Evolutionary conservation across 2,113 vertebrate species (phyloP).

Genomic region (Atherinomorus stipes): DNA sequence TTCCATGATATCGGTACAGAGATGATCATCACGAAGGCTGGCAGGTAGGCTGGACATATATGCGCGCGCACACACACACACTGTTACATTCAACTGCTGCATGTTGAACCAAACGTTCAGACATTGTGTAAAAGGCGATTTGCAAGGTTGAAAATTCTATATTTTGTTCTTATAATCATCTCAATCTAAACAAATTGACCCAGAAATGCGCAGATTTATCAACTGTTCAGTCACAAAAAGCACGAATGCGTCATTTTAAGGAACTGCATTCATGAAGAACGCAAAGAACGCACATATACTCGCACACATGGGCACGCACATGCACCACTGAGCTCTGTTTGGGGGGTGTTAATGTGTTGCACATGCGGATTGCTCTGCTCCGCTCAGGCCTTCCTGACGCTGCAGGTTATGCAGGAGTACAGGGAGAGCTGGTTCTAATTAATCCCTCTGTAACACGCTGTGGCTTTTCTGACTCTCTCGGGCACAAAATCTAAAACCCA

Average conservation of each 20-base stretch:
- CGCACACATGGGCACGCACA: neutral
- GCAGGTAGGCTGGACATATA: slow-evolving; percentile 85
- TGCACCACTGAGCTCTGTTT: slow-evolving; percentile 38
- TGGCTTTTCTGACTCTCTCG: slow-evolving; percentile 49
- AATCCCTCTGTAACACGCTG: slow-evolving; percentile 54
- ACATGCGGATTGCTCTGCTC: slow-evolving; percentile 60
- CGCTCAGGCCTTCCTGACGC: slow-evolving; percentile 46
- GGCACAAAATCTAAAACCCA: slow-evolving; percentile 24
- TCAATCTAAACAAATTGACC: neutral
- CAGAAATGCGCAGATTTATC: neutral
- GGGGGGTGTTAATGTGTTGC: slow-evolving; percentile 77
- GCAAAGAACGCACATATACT: no score
- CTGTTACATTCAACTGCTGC: neutral
- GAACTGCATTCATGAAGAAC: no score
- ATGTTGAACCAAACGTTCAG: neutral
- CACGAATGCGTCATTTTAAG: no score
- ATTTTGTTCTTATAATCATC: no score
- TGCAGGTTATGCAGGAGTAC: slow-evolving; percentile 41
- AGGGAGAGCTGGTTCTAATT: slow-evolving; percentile 70
- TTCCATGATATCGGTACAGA: slow-evolving; percentile 99
- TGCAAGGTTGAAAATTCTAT: no score
- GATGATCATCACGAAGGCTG: slow-evolving; percentile 99
- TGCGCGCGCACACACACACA: no score
- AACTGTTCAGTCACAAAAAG: no score
- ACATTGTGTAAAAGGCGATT: no score